These are phyloP conservation scores for Epinephelus coioides DNA, from an alignment of 2,797 vertebrate genomes.

Conservation along the genomic window DNA sequence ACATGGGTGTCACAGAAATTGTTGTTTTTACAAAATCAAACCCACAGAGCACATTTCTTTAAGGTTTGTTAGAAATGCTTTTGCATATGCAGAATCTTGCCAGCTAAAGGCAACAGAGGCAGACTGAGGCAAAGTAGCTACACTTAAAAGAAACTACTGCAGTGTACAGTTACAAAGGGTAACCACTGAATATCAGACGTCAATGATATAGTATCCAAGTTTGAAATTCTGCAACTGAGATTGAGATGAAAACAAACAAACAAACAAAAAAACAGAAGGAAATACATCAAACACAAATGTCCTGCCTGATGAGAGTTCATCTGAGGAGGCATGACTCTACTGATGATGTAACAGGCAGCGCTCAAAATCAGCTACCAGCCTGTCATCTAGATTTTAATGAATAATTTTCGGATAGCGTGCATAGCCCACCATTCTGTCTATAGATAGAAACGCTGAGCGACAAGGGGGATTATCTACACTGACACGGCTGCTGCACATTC, in stretches of 20 bases:
- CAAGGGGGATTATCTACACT: slow-evolving; percentile 33
- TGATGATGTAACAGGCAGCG: slow-evolving; percentile 23
- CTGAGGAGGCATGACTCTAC: slow-evolving; percentile 2
- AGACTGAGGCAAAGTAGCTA: not conserved
- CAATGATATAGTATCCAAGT: not conserved
- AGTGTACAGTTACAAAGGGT: not conserved
- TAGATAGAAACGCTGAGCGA: slow-evolving; percentile 52
- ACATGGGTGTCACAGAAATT: too few species aligned
- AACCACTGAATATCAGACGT: not conserved
- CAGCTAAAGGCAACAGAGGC: not conserved
- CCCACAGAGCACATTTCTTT: not conserved
- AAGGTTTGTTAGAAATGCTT: not conserved
- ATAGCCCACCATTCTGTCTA: not conserved
- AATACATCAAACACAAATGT: not conserved
- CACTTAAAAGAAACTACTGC: not conserved
- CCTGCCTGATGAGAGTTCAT: slow-evolving; percentile 4
- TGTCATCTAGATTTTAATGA: slow-evolving; percentile 40
- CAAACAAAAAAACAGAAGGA: not conserved
- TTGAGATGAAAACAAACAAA: not conserved
- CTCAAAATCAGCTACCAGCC: not conserved
- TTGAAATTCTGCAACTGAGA: not conserved
- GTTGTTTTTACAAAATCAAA: not conserved
- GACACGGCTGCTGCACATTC: slow-evolving; percentile 25
- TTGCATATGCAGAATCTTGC: not conserved
- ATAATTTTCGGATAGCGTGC: slow-evolving; percentile 37